These are phyloP conservation scores for Xiphorhynchus elegans DNA, from an alignment of 2,113 vertebrate genomes.

Conservation along the genomic window DNA sequence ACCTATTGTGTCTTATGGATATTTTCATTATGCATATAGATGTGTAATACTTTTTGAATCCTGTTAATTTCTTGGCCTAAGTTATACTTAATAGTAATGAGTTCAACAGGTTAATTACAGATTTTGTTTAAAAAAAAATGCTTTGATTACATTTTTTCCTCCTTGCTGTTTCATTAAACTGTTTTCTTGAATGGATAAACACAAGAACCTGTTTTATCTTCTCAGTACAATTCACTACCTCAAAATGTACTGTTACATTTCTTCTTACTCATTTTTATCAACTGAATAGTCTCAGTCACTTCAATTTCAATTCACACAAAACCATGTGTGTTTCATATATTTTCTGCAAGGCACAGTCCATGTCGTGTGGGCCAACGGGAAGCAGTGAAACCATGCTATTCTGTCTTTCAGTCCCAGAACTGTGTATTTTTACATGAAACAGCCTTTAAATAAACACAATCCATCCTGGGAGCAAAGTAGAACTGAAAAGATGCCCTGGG, in stretches of 20 bases:
- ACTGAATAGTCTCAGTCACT: neutral
- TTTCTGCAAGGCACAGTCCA: rapidly evolving
- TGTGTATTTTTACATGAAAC: neutral
- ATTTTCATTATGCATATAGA: neutral
- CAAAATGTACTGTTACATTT: neutral
- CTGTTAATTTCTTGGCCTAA: neutral
- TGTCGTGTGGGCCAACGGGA: neutral
- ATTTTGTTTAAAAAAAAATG: neutral
- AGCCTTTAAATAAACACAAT: slow-evolving; percentile 20
- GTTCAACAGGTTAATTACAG: slow-evolving; percentile 6
- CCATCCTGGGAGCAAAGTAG: neutral
- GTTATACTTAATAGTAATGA: neutral
- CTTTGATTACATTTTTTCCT: neutral
- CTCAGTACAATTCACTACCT: neutral
- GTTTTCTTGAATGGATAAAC: neutral
- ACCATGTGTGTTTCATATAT: rapidly evolving
- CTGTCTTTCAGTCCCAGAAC: neutral
- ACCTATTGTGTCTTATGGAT: neutral
- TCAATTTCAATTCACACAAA: neutral
- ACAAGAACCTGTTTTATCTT: neutral
- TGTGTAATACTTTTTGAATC: neutral
- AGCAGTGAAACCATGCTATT: neutral
- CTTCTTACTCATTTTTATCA: neutral
- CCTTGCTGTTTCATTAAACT: neutral
- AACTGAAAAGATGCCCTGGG: neutral